phyloP scores from a whole-genome alignment of 1,140 invertebrate genomes.

The Leptinotarsa defecta region DNA sequence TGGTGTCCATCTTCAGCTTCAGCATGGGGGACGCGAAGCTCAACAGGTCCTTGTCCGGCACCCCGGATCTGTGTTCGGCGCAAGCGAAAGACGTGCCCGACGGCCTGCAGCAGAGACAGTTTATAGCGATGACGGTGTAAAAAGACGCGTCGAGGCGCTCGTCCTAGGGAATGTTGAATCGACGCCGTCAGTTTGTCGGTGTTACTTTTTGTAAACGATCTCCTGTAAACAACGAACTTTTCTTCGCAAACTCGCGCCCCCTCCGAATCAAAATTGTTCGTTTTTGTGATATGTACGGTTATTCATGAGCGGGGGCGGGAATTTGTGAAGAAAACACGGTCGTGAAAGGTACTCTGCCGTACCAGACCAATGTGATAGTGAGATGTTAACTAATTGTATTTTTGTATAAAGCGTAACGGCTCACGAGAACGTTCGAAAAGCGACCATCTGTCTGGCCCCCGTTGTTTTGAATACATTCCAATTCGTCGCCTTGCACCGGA shows the following conservation, averaged over 20 bases:
- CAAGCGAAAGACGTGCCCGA: conserved; percentile 59
- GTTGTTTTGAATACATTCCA: conserved; percentile 37
- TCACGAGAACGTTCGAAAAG: neutral
- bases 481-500: conserved; percentile 27
- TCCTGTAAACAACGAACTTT: conserved; percentile 36
- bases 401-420: conserved; percentile 24
- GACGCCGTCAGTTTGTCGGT: neutral
- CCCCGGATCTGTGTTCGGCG: conserved; percentile 60
- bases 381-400: conserved; percentile 40
- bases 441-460: neutral
- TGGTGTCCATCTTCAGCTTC: conserved; percentile 64
- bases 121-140: conserved; percentile 61
- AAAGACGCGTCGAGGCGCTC: conserved; percentile 23
- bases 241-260: conserved; percentile 16
- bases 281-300: conserved; percentile 28
- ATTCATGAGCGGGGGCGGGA: conserved; percentile 15
- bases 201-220: conserved; percentile 26
- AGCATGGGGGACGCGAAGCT: conserved; percentile 56
- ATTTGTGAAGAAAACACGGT: conserved; percentile 20
- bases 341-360: conserved; percentile 7
- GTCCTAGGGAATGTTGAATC: neutral
- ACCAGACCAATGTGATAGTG: conserved; percentile 39
- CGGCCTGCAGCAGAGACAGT: conserved; percentile 57
- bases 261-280: neutral
- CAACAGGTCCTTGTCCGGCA: conserved; percentile 58